These are phyloP conservation scores for Molorchus minor DNA, from an alignment of 2,888 invertebrate species.

Conservation along the genomic window DNA sequence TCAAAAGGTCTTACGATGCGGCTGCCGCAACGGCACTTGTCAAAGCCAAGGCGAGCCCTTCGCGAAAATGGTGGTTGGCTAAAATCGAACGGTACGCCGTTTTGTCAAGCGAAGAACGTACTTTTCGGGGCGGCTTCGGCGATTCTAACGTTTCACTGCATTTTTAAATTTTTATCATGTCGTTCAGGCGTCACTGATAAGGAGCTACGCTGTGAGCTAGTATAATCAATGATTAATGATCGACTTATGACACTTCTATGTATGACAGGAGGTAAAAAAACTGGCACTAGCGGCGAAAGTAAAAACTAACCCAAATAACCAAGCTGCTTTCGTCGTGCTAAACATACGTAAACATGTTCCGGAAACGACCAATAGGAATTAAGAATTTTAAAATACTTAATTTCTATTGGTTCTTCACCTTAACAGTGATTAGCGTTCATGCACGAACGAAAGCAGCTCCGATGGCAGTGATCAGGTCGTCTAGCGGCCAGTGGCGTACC, in stretches of 20 bases:
- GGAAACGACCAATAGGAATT: no score
- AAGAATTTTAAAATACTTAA: no score
- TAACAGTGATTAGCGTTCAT: no score
- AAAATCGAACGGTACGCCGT: constrained; percentile 20
- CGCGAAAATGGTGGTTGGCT: constrained; percentile 51
- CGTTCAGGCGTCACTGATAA: constrained; percentile 43
- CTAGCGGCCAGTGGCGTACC: constrained; percentile 6
- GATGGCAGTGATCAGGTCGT: constrained; percentile 1
- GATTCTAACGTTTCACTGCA: constrained; percentile 41
- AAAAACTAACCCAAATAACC: constrained; percentile 27
- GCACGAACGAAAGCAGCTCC: no score
- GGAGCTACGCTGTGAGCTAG: constrained; percentile 41
- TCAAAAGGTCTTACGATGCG: constrained; percentile 39
- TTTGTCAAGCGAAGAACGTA: constrained; percentile 9
- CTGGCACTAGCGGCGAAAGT: constrained; percentile 28
- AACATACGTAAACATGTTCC: no score
- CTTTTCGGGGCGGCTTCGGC: constrained; percentile 5
- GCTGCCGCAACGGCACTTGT: constrained; percentile 41
- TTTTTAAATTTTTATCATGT: constrained; percentile 45
- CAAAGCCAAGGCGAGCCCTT: constrained; percentile 51
- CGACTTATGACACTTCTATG: constrained; percentile 50
- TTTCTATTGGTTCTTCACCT: no score
- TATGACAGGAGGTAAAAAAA: constrained; percentile 54
- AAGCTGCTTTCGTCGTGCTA: no score
- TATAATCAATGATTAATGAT: constrained; percentile 62